Evolutionary conservation across 2,797 vertebrate genomes (phyloP), one percentile per base, ranked within the genome.

Genomic region (Xiphorhynchus erythropygius): DNA sequence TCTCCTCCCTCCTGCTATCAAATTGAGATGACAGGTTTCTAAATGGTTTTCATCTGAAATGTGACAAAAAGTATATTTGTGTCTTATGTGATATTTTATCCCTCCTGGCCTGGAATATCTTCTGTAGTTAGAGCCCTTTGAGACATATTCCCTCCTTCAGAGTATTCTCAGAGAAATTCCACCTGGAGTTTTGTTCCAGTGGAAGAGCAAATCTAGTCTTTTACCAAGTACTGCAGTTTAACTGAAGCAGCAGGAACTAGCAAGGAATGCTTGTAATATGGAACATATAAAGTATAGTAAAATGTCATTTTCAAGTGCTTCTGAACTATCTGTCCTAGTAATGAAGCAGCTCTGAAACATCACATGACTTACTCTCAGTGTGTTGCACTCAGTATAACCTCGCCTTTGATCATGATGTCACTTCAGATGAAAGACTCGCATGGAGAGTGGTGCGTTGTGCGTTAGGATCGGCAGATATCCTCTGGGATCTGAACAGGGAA

Each of bases 391-490:
- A 8, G 1, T 39, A 5, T 81, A 93, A 92, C 94, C 76, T 93
- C 3, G 14, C 75, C 89, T 97, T 94, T 96, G 94, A 94, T 95
- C 15, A 23, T 75, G 82, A 69, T 94, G 88, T 96, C 92, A 78
- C 84, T 94, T 86, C 79, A 89, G 94, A 95, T 92, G 93, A 92
- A 96, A 89, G 94, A 17, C 68, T 93, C 0, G 11, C 32, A 3
- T 3, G 71, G 73, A 86, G 93, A 88, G 13, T 3, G 30, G 59
- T 22, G 1, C 3, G 1, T 17, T 24, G 81, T 37, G 73, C 3
- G 0, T 82, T 65, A 68, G 76, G 73, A 89, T 80, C 19, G 25
- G 84, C 89, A 71, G 53, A 57, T 47, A 64, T 25, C 84, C 93
- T 91, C 92, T 71, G 85, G 82, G 82, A 79, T 75, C 79, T 78